phyloP scores from a whole-genome alignment of 2,888 invertebrate genomes.

The Clistopyga incitator region DNA sequence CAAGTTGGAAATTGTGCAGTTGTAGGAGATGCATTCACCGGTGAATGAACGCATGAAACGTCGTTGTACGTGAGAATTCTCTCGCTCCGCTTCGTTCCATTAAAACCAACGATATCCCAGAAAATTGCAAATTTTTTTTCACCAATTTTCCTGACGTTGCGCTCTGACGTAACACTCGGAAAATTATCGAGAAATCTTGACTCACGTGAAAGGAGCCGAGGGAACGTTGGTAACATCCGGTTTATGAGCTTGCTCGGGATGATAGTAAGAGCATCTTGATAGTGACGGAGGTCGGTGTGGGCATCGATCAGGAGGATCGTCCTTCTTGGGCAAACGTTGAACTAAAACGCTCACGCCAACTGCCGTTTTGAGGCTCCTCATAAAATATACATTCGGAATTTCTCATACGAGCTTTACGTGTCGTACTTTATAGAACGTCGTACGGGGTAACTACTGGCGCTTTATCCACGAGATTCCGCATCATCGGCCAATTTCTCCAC shows the following conservation, averaged over 20 bases:
- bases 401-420: conserved; percentile 2
- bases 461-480: conserved; percentile 23
- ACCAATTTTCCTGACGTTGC: too few relatives aligned
- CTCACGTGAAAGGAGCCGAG: background rate
- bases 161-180: background rate
- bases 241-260: conserved; percentile 16
- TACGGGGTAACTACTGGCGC: background rate
- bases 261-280: conserved; percentile 9
- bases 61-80: too few relatives aligned
- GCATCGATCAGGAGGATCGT: background rate
- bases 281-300: conserved; percentile 16
- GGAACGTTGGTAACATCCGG: conserved; percentile 37
- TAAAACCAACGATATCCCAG: too few relatives aligned
- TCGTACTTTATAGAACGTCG: background rate
- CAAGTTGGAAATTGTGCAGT: background rate
- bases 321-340: conserved; percentile 12
- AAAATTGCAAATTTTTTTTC: too few relatives aligned
- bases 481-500: conserved; percentile 26
- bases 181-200: conserved; percentile 22
- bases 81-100: too few relatives aligned
- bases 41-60: too few relatives aligned
- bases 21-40: background rate
- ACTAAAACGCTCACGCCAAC: conserved; percentile 1
- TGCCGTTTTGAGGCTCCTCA: conserved; percentile 16
- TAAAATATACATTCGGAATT: conserved; percentile 40